A percentile compares a stretch with the other conserved stretches of the same genome.
These are phyloP conservation scores for Pachypanchax playfairii DNA, from an alignment of 2,113 vertebrate genomes.

Conservation along the genomic window DNA sequence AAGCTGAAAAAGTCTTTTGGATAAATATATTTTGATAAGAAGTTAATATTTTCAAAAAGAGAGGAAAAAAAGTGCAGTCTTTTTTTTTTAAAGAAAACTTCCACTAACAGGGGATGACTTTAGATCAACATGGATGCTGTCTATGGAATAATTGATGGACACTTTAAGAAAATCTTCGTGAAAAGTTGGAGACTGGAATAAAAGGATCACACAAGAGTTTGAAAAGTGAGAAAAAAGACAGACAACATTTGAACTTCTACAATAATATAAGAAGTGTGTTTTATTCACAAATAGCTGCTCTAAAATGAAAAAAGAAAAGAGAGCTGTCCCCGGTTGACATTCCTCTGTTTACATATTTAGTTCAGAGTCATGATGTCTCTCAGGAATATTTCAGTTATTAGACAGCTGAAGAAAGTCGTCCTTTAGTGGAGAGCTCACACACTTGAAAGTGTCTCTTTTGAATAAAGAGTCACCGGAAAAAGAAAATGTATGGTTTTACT, in stretches of 20 bases:
- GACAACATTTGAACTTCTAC: neutral
- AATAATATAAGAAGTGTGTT: slow-evolving; percentile 77
- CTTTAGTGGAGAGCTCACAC: too few relatives aligned
- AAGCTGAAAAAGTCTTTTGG: too few relatives aligned
- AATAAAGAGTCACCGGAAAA: too few relatives aligned
- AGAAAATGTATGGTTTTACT: too few relatives aligned
- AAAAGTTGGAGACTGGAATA: too few relatives aligned
- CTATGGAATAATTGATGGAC: slow-evolving; percentile 41
- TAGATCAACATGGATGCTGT: slow-evolving; percentile 46
- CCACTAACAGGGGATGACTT: too few relatives aligned
- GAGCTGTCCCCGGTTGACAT: slow-evolving; percentile 56
- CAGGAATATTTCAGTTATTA: neutral
- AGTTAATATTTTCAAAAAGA: too few relatives aligned
- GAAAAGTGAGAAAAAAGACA: neutral
- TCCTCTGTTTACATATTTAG: slow-evolving; percentile 55
- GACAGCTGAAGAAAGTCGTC: neutral
- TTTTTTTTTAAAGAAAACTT: too few relatives aligned
- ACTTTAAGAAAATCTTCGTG: neutral
- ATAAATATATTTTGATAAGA: too few relatives aligned
- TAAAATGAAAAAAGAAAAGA: slow-evolving; percentile 69
- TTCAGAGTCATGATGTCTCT: slow-evolving; percentile 30
- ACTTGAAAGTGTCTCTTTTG: too few relatives aligned
- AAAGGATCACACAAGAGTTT: too few relatives aligned
- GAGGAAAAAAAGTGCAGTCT: too few relatives aligned
- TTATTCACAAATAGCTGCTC: slow-evolving; percentile 79